Evolutionary conservation across 1,140 invertebrate genomes (phyloP).

Genomic region (Saccostrea glomerata): DNA sequence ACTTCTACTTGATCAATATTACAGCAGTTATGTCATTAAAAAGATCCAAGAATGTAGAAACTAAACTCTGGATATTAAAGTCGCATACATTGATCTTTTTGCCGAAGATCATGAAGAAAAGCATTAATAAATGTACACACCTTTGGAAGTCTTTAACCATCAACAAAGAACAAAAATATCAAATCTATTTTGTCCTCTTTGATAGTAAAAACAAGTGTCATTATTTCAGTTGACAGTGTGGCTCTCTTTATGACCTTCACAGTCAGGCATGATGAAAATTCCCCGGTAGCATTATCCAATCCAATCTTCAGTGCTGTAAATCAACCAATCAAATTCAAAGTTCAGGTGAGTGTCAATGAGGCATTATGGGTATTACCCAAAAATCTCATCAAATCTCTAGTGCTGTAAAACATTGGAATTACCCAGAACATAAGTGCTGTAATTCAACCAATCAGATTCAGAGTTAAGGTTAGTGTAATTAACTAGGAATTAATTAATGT

Average conservation of each 20-base stretch:
- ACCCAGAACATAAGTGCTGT: background rate
- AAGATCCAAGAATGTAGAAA: too few species aligned
- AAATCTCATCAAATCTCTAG: too few species aligned
- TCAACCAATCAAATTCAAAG: background rate
- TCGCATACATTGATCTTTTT: too few species aligned
- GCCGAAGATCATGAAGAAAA: too few species aligned
- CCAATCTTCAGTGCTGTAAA: background rate
- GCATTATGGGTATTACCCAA: too few species aligned
- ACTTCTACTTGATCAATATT: too few species aligned
- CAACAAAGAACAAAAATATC: too few species aligned
- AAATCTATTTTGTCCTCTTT: background rate
- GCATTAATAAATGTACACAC: too few species aligned
- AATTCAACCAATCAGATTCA: background rate
- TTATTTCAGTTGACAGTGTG: background rate
- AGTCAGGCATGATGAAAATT: background rate
- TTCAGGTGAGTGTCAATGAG: background rate
- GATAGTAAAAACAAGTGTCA: background rate
- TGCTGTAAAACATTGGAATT: background rate
- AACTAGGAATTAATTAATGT: too few species aligned
- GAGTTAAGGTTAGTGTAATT: background rate
- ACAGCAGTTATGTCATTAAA: too few species aligned
- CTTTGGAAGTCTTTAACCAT: too few species aligned
- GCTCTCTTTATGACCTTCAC: background rate
- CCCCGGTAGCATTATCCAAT: background rate
- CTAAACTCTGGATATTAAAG: too few species aligned